Base-by-base conservation (phyloP, 1,140 invertebrate species). In the Telenomus remus region DNA sequence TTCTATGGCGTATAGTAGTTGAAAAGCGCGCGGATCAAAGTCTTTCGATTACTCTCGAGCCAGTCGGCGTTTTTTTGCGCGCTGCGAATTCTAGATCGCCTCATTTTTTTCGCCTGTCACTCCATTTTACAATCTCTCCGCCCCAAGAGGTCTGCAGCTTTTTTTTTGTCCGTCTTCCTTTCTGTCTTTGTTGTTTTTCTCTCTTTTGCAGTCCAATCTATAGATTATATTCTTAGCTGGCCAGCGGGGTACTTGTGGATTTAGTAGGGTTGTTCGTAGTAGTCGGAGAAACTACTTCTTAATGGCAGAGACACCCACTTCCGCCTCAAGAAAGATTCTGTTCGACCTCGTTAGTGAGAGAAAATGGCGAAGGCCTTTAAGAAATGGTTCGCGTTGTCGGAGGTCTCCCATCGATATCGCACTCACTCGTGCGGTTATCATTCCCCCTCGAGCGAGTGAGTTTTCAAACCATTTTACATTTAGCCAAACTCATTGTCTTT, bases 291-390 rank as follows among this genome's bases (percentile, higher is more conserved):
- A 79, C 76, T 75, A 68, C 71, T 75, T 68, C 64, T 79, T 79
- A 79, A 79, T 79, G 71, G 76, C 71, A 64, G 60, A 61, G 68
- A 65, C 68, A 56, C 76, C 53, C 71, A 68, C 71, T 75, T 79
- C 68, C 63, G 54, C 57, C 44, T 48, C 4, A 49, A 49, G 63
- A 63, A 75, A 65, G 71, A 78, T 71, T 74, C 71, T 57, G 68
- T 71, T 71, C 76, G 70, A 74, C 70, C 76, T 78, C 76, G 70
- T 78, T 74, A 78, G 63, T 34, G 35, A 47, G 66, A 39, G 66
- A 74, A 74, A 78, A 78, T 72, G 68, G 74, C 51, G 66, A 59
- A 68, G 57, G 65, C 51, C 69, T 73, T 73, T 61, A 65, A 74
- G 56, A 78, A 74, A 27, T 27, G 19, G 42, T 49, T 60, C 16